These are phyloP conservation scores for Drosophila grimshawi DNA, from an alignment of 1,140 invertebrate genomes.

Conservation along the genomic window DNA sequence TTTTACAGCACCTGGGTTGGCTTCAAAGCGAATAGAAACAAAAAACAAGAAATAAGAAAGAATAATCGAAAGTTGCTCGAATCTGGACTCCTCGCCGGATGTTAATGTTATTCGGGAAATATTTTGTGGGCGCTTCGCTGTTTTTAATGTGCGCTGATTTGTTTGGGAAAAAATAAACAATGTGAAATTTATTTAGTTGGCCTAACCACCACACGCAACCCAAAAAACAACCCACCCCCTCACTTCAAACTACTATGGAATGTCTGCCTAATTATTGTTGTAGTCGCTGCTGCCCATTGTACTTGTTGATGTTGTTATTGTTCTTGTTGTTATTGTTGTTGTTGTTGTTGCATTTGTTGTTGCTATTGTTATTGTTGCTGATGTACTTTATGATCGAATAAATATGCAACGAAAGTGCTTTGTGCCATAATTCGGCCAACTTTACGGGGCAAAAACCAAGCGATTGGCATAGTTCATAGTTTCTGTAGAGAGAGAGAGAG, in stretches of 20 bases:
- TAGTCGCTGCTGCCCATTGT: slow-evolving; percentile 20
- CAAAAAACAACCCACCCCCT: neutral
- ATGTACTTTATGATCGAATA: slow-evolving; percentile 65
- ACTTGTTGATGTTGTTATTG: slow-evolving; percentile 41
- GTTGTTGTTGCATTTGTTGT: slow-evolving; percentile 16
- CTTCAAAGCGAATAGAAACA: slow-evolving; percentile 16
- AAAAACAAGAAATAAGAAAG: neutral
- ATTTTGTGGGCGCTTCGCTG: slow-evolving; percentile 54
- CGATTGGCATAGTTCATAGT: slow-evolving; percentile 19
- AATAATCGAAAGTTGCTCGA: slow-evolving; percentile 4
- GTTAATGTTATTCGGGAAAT: slow-evolving; percentile 74
- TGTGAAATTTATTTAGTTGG: slow-evolving; percentile 78
- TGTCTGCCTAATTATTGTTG: slow-evolving; percentile 46
- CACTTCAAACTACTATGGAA: slow-evolving; percentile 10
- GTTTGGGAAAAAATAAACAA: slow-evolving; percentile 80
- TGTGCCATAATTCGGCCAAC: slow-evolving; percentile 64
- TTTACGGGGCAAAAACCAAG: slow-evolving; percentile 47
- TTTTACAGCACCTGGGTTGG: slow-evolving; percentile 29
- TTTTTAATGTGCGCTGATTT: slow-evolving; percentile 78
- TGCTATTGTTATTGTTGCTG: slow-evolving; percentile 37
- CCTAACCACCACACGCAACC: neutral
- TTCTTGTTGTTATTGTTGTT: slow-evolving; percentile 37
- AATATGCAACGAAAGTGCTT: slow-evolving; percentile 70
- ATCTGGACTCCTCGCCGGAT: slow-evolving; percentile 53
- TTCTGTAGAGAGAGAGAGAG: neutral